phyloP scores from a whole-genome alignment of 2,888 invertebrate genomes.

The Lithophane ornitopus region DNA sequence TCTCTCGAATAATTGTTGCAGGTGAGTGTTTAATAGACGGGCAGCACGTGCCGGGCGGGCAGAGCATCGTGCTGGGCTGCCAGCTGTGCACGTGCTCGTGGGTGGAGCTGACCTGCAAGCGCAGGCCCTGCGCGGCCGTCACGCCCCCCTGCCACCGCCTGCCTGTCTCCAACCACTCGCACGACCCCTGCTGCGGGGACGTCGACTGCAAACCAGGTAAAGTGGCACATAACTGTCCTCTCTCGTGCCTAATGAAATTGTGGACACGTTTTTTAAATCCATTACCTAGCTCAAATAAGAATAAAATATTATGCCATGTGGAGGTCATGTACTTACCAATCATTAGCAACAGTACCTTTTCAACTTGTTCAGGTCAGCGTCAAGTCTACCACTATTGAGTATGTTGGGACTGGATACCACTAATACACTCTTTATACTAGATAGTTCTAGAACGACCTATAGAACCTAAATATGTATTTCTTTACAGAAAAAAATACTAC shows the following conservation, averaged over 20 bases:
- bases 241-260: not conserved
- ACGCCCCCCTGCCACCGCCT: constrained; percentile 66
- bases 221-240: not conserved
- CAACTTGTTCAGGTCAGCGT: not conserved
- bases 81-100: constrained; percentile 81
- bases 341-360: not conserved
- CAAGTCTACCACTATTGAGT: not conserved
- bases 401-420: not conserved
- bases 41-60: constrained; percentile 77
- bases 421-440: not conserved
- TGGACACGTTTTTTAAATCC: not conserved
- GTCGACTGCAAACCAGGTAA: constrained; percentile 80
- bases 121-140: constrained; percentile 75
- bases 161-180: constrained; percentile 39
- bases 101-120: constrained; percentile 78
- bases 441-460: not conserved
- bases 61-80: constrained; percentile 76
- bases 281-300: not conserved
- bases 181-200: constrained; percentile 82
- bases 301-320: not conserved
- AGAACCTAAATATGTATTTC: not conserved
- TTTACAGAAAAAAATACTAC: constrained; percentile 76
- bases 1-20: constrained; percentile 47
- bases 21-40: constrained; percentile 83
- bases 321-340: not conserved